Base-by-base conservation (phyloP, 2,113 vertebrate genomes). In the Strix uralensis region DNA sequence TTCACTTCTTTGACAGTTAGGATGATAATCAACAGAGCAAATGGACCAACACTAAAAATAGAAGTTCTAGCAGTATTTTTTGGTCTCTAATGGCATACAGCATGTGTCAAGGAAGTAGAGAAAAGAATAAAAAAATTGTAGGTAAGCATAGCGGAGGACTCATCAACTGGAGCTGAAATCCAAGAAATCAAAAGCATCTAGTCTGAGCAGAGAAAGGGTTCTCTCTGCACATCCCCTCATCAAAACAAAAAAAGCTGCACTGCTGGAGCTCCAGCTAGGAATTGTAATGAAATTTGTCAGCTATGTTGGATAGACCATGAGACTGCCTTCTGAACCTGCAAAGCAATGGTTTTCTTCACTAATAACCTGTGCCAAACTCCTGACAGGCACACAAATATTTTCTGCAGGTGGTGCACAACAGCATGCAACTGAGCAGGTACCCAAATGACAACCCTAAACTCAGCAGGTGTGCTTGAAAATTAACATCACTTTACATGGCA, bases 11-110 rank as follows among this genome's bases (percentile, higher is more conserved):
- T 96, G 96, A 88, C 89, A 95, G 91, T 71, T 63, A 90, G 86
- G 44, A 92, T 92, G 91, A 93, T 94, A 96, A 96, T 95, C 92
- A 94, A 82, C 82, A 96, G 93, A 96, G 90, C 63, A 92, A 96
- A 96, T 81, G 85, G 82, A 92, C 72, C 52, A 90, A 94, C 69
- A 84, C 88, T 86, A 95, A 94, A 86, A 88, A 81, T 44, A 90
- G 70, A 94, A 96, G 44, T 89, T 87, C 86, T 71, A 55, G 66
- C 30, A 79, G 58, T 54, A 88, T 19, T 81, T 77, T 75, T 93
- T 92, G 51, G 65, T 75, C 44, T 82, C 73, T 96, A 96, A 95
- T 81, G 46, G 77, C 36, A 74, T 78, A 61, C 51, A 79, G 75
- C 8, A 38, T 57, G 73, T 90, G 67, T 88, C 71, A 82, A 52